Evolutionary conservation across 2,888 invertebrate species (phyloP).

Genomic region (Coleophora flavipennella): DNA sequence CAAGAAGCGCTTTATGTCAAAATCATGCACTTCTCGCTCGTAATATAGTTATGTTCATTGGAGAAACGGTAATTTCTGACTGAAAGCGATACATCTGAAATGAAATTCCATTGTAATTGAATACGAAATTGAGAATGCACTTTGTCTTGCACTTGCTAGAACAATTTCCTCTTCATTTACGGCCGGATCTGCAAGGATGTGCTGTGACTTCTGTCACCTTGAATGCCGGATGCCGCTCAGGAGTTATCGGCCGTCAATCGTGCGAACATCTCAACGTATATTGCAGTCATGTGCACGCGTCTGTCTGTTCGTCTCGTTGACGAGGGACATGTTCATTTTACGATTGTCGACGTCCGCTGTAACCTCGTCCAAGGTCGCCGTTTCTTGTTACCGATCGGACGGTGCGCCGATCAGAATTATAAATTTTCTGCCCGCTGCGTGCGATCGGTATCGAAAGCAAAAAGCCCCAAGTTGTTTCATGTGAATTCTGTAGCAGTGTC

Average conservation of each 20-base stretch:
- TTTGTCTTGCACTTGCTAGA: too few relatives aligned
- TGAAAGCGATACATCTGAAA: too few relatives aligned
- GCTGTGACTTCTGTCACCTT: constrained; percentile 53
- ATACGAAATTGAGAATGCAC: too few relatives aligned
- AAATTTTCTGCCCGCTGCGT: constrained; percentile 12
- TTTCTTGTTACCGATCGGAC: constrained; percentile 34
- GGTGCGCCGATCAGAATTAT: constrained; percentile 31
- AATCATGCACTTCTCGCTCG: constrained; percentile 1
- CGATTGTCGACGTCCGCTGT: constrained; percentile 60
- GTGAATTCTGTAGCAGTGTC: constrained; percentile 14
- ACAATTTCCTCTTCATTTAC: constrained; percentile 16
- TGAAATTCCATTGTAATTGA: too few relatives aligned
- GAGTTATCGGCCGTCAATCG: constrained; percentile 68
- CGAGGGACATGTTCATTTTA: constrained; percentile 61
- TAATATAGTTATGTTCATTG: too few relatives aligned
- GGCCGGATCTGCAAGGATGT: constrained; percentile 64
- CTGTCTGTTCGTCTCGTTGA: constrained; percentile 45
- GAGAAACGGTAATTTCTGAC: too few relatives aligned
- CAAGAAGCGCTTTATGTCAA: constrained; percentile 28
- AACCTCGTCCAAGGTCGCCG: constrained; percentile 56
- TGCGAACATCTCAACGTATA: constrained; percentile 56
- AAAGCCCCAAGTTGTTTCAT: constrained; percentile 9
- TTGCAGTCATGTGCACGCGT: constrained; percentile 40
- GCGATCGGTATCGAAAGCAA: constrained; percentile 9
- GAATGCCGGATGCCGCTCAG: constrained; percentile 66